These are phyloP conservation scores for Pseudomyrmex pallidus DNA, from an alignment of 1,140 invertebrate genomes.

Conservation along the genomic window DNA sequence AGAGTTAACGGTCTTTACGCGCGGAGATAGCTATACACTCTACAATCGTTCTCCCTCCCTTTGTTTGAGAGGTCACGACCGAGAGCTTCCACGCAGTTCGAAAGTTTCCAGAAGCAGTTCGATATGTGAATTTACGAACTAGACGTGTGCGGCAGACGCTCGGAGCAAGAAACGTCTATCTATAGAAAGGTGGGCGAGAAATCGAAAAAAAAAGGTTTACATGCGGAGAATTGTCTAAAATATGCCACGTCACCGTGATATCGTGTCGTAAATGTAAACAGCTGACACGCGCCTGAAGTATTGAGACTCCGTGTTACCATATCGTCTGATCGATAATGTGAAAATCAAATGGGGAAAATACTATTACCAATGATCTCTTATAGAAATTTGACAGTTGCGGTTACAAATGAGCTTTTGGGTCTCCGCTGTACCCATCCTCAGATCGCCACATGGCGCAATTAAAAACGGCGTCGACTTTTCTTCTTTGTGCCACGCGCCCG, in stretches of 20 bases:
- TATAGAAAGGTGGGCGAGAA: neutral
- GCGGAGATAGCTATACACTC: conserved; percentile 65
- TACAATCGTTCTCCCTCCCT: conserved; percentile 46
- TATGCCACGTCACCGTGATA: conserved; percentile 54
- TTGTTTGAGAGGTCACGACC: conserved; percentile 62
- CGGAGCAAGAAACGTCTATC: neutral
- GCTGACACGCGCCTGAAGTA: conserved; percentile 63
- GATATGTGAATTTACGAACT: neutral
- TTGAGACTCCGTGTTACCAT: conserved; percentile 49
- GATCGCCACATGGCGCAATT: conserved; percentile 83
- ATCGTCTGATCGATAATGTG: conserved; percentile 49
- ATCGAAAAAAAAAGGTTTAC: conserved; percentile 22
- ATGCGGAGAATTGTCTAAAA: conserved; percentile 3
- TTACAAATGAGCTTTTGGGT: conserved; percentile 72
- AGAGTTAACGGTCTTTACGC: conserved; percentile 74
- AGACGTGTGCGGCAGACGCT: neutral
- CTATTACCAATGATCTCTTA: conserved; percentile 30
- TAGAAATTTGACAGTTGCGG: conserved; percentile 77
- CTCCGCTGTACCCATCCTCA: conserved; percentile 54
- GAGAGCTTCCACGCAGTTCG: conserved; percentile 18
- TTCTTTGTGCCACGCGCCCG: conserved; percentile 81
- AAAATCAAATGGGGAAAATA: conserved; percentile 66
- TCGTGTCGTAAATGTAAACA: conserved; percentile 36
- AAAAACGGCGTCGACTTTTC: conserved; percentile 77
- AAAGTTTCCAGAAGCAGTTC: neutral